phyloP scores from a whole-genome alignment of 2,113 vertebrate genomes.

The Entomyzon cyanotis region DNA sequence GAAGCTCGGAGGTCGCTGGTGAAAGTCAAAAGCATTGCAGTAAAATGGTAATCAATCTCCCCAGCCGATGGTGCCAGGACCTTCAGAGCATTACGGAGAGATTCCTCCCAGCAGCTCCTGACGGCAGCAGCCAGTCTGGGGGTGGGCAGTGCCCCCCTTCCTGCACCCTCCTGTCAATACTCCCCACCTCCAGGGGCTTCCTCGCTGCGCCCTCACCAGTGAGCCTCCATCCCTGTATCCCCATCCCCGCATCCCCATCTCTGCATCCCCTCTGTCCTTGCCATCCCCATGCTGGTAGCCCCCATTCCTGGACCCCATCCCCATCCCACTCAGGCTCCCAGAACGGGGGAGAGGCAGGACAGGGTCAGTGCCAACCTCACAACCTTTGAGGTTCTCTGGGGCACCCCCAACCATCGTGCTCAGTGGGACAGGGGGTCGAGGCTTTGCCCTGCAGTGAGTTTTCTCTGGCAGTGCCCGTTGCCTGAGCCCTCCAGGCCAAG shows the following conservation, averaged over 20 bases:
- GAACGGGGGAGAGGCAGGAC: background rate
- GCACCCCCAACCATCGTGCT: accelerated
- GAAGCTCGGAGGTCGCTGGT: conserved; percentile 54
- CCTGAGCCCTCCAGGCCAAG: background rate
- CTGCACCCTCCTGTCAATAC: background rate
- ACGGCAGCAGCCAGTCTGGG: background rate
- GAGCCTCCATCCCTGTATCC: background rate
- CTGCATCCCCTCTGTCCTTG: too few species aligned
- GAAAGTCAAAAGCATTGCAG: conserved; percentile 74
- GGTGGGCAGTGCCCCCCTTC: background rate
- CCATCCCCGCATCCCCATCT: background rate
- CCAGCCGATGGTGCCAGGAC: conserved; percentile 54
- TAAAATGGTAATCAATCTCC: conserved; percentile 71
- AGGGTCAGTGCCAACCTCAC: background rate
- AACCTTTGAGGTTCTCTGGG: background rate
- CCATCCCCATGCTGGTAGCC: too few species aligned
- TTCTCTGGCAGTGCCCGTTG: background rate
- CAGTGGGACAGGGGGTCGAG: too few species aligned
- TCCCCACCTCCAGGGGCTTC: background rate
- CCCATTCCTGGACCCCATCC: too few species aligned
- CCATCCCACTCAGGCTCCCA: background rate
- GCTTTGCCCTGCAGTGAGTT: background rate
- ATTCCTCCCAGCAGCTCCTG: conserved; percentile 8
- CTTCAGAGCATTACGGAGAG: conserved; percentile 21
- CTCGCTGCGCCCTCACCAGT: background rate